Evolutionary conservation across 2,113 vertebrate species (phyloP), one percentile per base, ranked within the genome.

Genomic region (Malurus cyaneus): DNA sequence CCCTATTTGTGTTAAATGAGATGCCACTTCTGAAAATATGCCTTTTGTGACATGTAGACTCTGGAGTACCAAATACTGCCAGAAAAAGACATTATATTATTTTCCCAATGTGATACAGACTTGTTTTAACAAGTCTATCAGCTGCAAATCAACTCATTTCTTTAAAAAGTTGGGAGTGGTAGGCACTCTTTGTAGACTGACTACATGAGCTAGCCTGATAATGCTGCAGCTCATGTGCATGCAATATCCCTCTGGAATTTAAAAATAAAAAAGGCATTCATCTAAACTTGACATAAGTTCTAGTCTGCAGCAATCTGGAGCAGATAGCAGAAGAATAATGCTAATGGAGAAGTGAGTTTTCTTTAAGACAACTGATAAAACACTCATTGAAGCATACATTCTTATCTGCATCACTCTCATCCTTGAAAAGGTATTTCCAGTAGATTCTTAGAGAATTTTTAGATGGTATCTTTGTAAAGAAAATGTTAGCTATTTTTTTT

Each of bases 251-350:
- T 32, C 44, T 92, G 72, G 60, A 93, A 89, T 93, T 92, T 39
- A 73, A 86, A 80, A 94, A 88, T 72, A 67, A 84, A 92, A 93
- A 79, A 23, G 6, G 8, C 41, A 67, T 9, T 86, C 39, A 26
- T 2, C 4, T 71, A 91, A 88, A 95, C 52, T 36, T 80, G 79
- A 80, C 3, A 0, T 76, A 91, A 82, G 24, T 1, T 1, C 32
- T 47, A 53, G 47, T 71, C 64, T 86, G 53, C 69, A 83, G 66
- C 57, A 82, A 42, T 64, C 29, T 85, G 41, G n/a, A 83, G 62
- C 34, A 81, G 94, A 95, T 70, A 96, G 56, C 29, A 64, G 70
- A 86, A 94, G 81, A 96, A 66, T 67, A 80, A 96, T 82, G 59
- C 9, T 90, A 89, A 87, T 85, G 56, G 67, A 66, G 54, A 82